Evolutionary conservation across 2,113 vertebrate species (phyloP), one percentile per base, ranked within the genome.

Genomic region (Odobenus rosmarus): DNA sequence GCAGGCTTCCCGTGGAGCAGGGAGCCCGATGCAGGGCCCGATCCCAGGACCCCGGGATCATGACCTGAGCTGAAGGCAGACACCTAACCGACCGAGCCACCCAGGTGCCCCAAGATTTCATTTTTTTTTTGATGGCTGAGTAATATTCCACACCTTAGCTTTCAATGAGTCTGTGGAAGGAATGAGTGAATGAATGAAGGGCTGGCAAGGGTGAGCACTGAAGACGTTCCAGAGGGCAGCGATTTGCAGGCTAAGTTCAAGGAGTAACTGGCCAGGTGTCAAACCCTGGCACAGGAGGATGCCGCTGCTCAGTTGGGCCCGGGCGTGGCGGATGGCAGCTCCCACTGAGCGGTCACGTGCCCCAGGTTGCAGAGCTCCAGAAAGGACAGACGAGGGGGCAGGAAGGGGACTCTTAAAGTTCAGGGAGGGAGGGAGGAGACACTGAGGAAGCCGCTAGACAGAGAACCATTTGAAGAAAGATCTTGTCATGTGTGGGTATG

Each of bases 381-480:
- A 42, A 76, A 53, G 53, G 67, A 7, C 0, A 0, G 39, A 57
- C 5, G 7, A 42, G 23, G 12, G n/a, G 79, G 18, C 14, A 49
- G 4, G 55, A 76, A 55, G 13, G 13, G 39, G 59, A 0, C 55
- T 7, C 21, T 79, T 39, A 2, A 1, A 62, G 61, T n/a, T 19
- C n/a, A 36, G 36, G 26, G 71, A 67, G 8, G 33, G 33, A 87
- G 69, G 57, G 77, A 49, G 49, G 42, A 46, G 62, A 46, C 59
- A 4, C 1, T 0, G 10, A 77, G 67, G 11, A 0, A 8, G 19
- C 21, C 12, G 31, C 16, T 4, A 10, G 80, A 62, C 33, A 39
- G 46, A n/a, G 28, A 33, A 36, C 19, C 14, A 2, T 23, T 3
- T 3, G n/a, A 71, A 57, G 42, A 69, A 69, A 57, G 51, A 2